A percentile compares a stretch with the other conserved stretches of the same genome.
These are phyloP conservation scores for Cheumatopsyche charites DNA, from an alignment of 1,140 invertebrate species.

Conservation along the genomic window DNA sequence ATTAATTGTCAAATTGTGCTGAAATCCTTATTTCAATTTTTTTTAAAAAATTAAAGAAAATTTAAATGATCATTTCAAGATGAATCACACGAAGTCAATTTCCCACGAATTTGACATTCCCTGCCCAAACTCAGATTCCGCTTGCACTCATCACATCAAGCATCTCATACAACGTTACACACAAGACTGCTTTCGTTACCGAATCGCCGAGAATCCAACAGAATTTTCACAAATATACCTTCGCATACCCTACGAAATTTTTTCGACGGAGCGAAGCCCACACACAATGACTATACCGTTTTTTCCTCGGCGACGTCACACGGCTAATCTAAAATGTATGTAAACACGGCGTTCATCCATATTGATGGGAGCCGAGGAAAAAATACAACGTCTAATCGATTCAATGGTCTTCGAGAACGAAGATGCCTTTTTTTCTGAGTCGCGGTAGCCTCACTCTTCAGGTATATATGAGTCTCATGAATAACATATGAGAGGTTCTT, in stretches of 20 bases:
- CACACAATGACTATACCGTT: slow-evolving; percentile 5
- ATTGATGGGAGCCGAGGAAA: background rate
- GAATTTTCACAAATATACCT: background rate
- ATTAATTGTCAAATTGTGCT: too few relatives aligned
- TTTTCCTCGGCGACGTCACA: slow-evolving; percentile 9
- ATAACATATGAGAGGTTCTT: background rate
- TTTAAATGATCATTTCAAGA: too few relatives aligned
- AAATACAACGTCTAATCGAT: slow-evolving; percentile 18
- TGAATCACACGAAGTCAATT: too few relatives aligned
- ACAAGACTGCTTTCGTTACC: slow-evolving; percentile 3
- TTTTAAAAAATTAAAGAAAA: too few relatives aligned
- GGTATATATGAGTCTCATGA: slow-evolving; percentile 6
- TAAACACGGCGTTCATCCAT: slow-evolving; percentile 21
- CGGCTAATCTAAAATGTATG: slow-evolving; percentile 19
- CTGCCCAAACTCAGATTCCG: too few relatives aligned
- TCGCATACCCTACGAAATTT: background rate
- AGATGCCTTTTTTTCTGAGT: background rate
- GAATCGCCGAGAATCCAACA: background rate
- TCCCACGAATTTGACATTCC: too few relatives aligned
- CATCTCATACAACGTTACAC: slow-evolving; percentile 11
- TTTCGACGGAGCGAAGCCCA: background rate
- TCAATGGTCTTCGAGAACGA: slow-evolving; percentile 18
- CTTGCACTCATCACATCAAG: background rate
- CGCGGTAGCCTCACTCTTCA: slow-evolving; percentile 6
- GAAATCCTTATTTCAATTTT: too few relatives aligned